Conservation (phyloP, 2,113 vertebrate genomes). For the Notothenia coriiceps region DNA sequence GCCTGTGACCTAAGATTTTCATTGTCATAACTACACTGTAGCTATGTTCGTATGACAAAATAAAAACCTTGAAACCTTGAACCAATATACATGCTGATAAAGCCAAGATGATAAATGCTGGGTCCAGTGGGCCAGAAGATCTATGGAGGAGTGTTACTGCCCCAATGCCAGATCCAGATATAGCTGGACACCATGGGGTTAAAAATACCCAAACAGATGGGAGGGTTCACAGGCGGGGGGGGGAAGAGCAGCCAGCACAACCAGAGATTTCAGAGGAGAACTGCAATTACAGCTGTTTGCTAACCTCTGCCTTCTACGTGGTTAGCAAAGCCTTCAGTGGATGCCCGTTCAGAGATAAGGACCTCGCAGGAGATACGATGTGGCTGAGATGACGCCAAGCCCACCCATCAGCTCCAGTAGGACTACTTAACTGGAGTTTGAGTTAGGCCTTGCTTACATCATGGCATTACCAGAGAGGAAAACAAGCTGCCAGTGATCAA, state of each 20-base stretch:
- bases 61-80: too few species aligned
- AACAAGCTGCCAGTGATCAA: neutral
- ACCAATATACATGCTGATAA: conserved; percentile 38
- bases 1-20: too few species aligned
- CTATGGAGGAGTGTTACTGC: conserved; percentile 44
- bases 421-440: conserved; percentile 30
- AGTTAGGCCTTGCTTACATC: neutral
- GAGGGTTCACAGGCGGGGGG: conserved; percentile 66
- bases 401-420: conserved; percentile 9
- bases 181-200: conserved; percentile 76
- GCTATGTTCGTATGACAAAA: too few species aligned
- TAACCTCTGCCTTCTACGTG: conserved; percentile 74
- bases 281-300: conserved; percentile 76
- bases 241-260: conserved; percentile 48
- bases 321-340: conserved; percentile 65
- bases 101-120: conserved; percentile 35
- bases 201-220: conserved; percentile 82
- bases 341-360: conserved; percentile 65
- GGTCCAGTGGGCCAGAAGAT: conserved; percentile 41
- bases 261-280: conserved; percentile 70
- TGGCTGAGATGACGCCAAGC: conserved; percentile 33
- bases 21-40: too few species aligned
- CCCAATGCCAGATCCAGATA: conserved; percentile 76
- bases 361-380: conserved; percentile 65
- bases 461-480: conserved; percentile 9